phyloP scores from a whole-genome alignment of 2,113 vertebrate genomes.

The Colius striatus region DNA sequence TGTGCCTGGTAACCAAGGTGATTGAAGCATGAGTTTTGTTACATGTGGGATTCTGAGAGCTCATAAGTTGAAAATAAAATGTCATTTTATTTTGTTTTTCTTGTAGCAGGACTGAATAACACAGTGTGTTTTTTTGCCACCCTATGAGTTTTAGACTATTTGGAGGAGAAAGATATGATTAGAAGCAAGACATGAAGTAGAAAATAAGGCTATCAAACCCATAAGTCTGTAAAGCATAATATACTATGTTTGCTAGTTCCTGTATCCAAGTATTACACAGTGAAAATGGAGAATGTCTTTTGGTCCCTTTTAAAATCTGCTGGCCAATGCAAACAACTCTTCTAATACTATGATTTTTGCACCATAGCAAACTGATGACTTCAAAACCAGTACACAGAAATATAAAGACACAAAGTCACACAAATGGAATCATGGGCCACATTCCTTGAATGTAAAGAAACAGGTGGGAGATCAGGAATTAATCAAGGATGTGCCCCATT shows the following conservation, averaged over 20 bases:
- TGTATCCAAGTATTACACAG: neutral
- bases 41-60: neutral
- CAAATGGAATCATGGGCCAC: neutral
- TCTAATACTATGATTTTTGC: neutral
- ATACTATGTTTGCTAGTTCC: neutral
- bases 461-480: neutral
- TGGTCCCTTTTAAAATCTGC: neutral
- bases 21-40: neutral
- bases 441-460: neutral
- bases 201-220: neutral
- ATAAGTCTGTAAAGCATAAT: neutral
- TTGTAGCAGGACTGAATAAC: neutral
- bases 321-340: neutral
- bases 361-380: neutral
- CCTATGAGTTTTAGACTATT: neutral
- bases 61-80: neutral
- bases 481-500: neutral
- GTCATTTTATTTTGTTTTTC: no score
- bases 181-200: neutral
- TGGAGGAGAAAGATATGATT: neutral
- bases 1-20: neutral
- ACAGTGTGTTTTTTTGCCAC: neutral
- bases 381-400: neutral
- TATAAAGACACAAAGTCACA: neutral
- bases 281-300: neutral